A percentile compares a stretch with the other conserved stretches of the same genome.
Conservation (phyloP, 2,113 vertebrate genomes). For the Struthidea cinerea region DNA sequence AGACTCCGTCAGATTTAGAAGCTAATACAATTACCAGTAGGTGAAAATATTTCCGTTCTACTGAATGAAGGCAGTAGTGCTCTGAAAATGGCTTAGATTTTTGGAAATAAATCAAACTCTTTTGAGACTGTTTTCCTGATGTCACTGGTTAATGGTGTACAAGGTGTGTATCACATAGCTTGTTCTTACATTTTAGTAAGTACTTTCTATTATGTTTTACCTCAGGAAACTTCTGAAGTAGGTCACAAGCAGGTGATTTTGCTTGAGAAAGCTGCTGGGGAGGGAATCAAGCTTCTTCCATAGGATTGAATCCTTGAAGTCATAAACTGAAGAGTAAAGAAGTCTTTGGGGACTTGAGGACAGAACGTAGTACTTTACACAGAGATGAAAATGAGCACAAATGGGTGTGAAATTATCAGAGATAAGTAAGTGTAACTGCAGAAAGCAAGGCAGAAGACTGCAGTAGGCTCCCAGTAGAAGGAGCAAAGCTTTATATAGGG, state of each 20-base stretch:
- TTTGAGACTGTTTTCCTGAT: neutral
- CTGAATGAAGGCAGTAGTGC: neutral
- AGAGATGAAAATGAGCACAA: neutral
- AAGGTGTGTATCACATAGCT: neutral
- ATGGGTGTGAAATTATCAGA: neutral
- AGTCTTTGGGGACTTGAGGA: neutral
- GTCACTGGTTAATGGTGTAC: neutral
- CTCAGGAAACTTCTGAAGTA: neutral
- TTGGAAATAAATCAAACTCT: neutral
- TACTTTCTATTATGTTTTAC: neutral
- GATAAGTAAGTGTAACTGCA: neutral
- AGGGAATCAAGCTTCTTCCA: neutral
- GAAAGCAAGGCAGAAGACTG: neutral
- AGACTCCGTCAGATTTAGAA: constrained; percentile 31
- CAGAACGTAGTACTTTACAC: neutral
- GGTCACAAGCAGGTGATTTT: neutral
- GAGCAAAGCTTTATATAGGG: neutral
- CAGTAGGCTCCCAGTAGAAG: neutral
- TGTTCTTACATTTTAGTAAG: neutral
- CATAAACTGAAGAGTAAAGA: neutral
- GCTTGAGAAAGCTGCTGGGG: neutral
- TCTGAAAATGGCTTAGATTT: neutral
- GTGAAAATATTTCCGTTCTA: constrained; percentile 7
- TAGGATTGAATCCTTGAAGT: neutral
- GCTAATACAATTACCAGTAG: constrained; percentile 16